Percentiles rank a stretch among this genome's conserved stretches.
These are phyloP conservation scores for Lucilia sericata DNA, from an alignment of 1,140 invertebrate genomes.

Conservation along the genomic window DNA sequence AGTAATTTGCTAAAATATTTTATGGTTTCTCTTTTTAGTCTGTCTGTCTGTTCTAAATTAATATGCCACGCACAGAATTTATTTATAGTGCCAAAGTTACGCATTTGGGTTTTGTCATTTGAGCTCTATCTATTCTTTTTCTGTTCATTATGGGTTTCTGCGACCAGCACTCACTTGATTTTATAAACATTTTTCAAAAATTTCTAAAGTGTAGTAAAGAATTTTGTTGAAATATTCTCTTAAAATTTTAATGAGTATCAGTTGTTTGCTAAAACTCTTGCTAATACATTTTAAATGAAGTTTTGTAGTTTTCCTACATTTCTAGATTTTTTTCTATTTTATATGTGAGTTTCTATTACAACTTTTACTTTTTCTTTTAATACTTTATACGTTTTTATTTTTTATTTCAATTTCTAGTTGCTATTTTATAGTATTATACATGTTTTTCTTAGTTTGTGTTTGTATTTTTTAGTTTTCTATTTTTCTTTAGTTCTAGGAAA, in stretches of 20 bases:
- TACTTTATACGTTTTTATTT: background rate
- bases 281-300: constrained; percentile 15
- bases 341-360: background rate
- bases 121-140: background rate
- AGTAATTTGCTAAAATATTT: background rate
- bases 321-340: no score
- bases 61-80: background rate
- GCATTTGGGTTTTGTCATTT: background rate
- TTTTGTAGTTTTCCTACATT: background rate
- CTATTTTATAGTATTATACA: background rate
- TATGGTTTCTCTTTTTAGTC: background rate
- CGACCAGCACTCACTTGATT: background rate
- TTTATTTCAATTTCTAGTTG: background rate
- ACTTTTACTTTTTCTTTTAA: background rate
- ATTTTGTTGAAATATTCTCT: background rate
- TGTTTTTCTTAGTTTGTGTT: background rate
- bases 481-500: background rate
- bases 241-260: background rate
- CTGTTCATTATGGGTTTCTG: background rate
- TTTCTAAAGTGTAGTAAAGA: background rate
- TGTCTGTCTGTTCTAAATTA: background rate
- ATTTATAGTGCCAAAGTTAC: background rate
- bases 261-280: background rate
- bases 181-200: background rate
- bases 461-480: background rate